phyloP scores from a whole-genome alignment of 2,888 invertebrate species.

The Margaritifera margaritifera region DNA sequence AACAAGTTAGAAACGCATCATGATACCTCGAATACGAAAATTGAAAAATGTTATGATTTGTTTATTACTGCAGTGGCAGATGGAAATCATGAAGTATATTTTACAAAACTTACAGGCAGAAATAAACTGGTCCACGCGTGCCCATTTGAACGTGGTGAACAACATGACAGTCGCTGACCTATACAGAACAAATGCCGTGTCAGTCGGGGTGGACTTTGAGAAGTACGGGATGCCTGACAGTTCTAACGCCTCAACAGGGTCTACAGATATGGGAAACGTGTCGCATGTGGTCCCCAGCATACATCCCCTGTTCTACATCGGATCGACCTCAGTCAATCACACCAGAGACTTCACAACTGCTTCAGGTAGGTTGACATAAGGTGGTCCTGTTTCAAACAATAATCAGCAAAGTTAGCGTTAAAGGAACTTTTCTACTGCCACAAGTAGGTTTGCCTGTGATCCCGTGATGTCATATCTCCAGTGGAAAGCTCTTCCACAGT shows the following conservation, averaged over 20 bases:
- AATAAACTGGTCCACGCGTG: slow-evolving; percentile 19
- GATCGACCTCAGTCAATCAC: slow-evolving; percentile 58
- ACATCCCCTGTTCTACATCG: slow-evolving; percentile 46
- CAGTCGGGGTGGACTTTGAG: slow-evolving; percentile 45
- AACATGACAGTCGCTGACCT: slow-evolving; percentile 50
- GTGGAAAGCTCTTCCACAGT: too few species aligned
- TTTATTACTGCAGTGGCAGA: too few species aligned
- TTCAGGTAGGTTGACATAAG: slow-evolving; percentile 42
- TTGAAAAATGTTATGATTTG: too few species aligned
- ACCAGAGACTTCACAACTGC: slow-evolving; percentile 62
- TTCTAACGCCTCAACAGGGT: slow-evolving; percentile 37
- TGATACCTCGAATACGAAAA: too few species aligned
- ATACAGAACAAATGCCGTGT: slow-evolving; percentile 55
- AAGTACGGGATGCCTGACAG: slow-evolving; percentile 14
- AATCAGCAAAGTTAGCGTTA: too few species aligned
- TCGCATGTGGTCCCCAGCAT: slow-evolving; percentile 63
- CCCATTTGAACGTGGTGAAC: slow-evolving; percentile 53
- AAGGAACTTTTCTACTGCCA: too few species aligned
- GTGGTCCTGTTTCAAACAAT: too few species aligned
- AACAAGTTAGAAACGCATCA: too few species aligned
- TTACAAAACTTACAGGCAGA: slow-evolving; percentile 17
- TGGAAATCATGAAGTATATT: too few species aligned
- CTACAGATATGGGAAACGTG: slow-evolving; percentile 68
- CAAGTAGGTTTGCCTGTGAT: too few species aligned
- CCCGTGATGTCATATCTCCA: too few species aligned